These are phyloP conservation scores for rat (Rattus norvegicus) DNA, from an alignment of 2,113 vertebrate species.

Conservation along the genomic window GRCr8 NC_086035.1:81316001-81316500, in stretches of 20 bases:
- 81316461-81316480: neutral
- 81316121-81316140: conserved; percentile 17
- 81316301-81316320: no score
- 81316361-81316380: neutral
- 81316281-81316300: no score
- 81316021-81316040: neutral
- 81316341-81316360: neutral
- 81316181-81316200: neutral
- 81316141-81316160: conserved; percentile 24
- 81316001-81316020: neutral
- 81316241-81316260: neutral
- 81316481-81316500: neutral
- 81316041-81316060: neutral
- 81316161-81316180: neutral
- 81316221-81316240: neutral
- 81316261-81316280: neutral
- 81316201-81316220: conserved; percentile 5
- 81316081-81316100: neutral
- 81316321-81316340: neutral
- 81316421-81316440: neutral
- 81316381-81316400: neutral
- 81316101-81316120: neutral
- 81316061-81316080: neutral
- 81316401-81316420: neutral
- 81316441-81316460: neutral